Percentiles rank a stretch among this genome's conserved stretches.
phyloP scores from a whole-genome alignment of 2,797 vertebrate genomes.

The Tadarida brasiliensis region DNA sequence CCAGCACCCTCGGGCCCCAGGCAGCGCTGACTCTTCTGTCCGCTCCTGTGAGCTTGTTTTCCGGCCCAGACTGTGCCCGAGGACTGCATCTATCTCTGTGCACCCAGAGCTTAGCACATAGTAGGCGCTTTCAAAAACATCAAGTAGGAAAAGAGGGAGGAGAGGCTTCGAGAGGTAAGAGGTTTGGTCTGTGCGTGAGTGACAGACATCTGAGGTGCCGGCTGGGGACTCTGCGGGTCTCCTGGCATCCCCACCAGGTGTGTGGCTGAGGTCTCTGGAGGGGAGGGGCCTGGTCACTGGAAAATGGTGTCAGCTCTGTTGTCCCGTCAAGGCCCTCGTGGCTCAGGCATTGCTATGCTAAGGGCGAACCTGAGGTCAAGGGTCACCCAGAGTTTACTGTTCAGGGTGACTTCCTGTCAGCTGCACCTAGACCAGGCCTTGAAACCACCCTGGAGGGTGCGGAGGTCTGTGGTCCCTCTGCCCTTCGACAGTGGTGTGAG shows the following conservation, averaged over 20 bases:
- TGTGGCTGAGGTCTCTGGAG: fast-evolving
- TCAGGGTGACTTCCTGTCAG: neutral
- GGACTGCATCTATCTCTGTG: neutral
- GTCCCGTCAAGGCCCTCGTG: neutral
- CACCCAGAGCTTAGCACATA: neutral
- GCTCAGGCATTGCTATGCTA: neutral
- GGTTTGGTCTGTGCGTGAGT: fast-evolving
- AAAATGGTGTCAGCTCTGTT: neutral
- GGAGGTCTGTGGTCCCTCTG: neutral
- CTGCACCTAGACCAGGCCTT: neutral
- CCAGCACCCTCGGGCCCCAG: neutral
- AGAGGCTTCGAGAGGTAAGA: neutral
- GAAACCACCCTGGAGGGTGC: neutral
- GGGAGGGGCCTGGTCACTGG: neutral
- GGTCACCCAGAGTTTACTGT: constrained; percentile 45
- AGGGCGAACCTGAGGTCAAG: constrained; percentile 45
- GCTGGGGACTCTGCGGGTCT: neutral
- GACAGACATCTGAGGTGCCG: fast-evolving
- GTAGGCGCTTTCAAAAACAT: constrained; percentile 21
- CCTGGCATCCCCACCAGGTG: fast-evolving
- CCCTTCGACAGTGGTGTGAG: neutral
- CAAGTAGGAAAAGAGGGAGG: neutral
- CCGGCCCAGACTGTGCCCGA: neutral
- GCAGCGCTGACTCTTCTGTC: fast-evolving
- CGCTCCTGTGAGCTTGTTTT: neutral